Evolutionary conservation across 1,140 invertebrate genomes (phyloP).

Genomic region (Heliconius hewitsoni): DNA sequence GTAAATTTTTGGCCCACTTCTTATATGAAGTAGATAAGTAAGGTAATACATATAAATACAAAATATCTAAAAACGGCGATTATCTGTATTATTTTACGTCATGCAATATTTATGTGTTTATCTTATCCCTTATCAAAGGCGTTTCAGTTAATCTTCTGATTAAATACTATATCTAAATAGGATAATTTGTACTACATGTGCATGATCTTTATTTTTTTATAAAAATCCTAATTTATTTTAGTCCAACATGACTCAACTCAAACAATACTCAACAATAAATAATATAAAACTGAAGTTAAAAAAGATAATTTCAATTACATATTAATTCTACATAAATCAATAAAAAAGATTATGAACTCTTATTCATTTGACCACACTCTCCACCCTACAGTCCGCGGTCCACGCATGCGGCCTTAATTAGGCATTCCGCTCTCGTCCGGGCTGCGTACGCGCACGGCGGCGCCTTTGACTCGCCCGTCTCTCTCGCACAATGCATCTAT

Average conservation of each 20-base stretch:
- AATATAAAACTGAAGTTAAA: neutral
- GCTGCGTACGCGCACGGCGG: conserved; percentile 75
- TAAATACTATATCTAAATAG: neutral
- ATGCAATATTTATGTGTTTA: conserved; percentile 3
- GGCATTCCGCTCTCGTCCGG: conserved; percentile 75
- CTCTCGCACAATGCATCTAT: conserved; percentile 75
- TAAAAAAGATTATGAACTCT: conserved; percentile 11
- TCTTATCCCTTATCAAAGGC: neutral
- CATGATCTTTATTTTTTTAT: neutral
- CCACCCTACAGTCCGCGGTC: conserved; percentile 70
- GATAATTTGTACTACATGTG: neutral
- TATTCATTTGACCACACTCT: conserved; percentile 44
- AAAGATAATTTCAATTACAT: too few relatives aligned
- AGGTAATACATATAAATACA: too few relatives aligned
- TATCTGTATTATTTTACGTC: neutral
- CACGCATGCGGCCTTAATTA: conserved; percentile 80
- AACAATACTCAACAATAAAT: neutral
- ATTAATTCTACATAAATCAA: too few relatives aligned
- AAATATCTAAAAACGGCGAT: neutral
- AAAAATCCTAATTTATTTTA: neutral
- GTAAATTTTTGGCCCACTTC: too few relatives aligned
- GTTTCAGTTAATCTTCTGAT: neutral
- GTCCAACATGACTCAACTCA: neutral
- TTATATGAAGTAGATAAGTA: too few relatives aligned
- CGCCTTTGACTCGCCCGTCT: conserved; percentile 70